A percentile compares a stretch with the other conserved stretches of the same genome.
phyloP scores from a whole-genome alignment of 2,113 vertebrate genomes.

The Chloropsis cyanopogon region DNA sequence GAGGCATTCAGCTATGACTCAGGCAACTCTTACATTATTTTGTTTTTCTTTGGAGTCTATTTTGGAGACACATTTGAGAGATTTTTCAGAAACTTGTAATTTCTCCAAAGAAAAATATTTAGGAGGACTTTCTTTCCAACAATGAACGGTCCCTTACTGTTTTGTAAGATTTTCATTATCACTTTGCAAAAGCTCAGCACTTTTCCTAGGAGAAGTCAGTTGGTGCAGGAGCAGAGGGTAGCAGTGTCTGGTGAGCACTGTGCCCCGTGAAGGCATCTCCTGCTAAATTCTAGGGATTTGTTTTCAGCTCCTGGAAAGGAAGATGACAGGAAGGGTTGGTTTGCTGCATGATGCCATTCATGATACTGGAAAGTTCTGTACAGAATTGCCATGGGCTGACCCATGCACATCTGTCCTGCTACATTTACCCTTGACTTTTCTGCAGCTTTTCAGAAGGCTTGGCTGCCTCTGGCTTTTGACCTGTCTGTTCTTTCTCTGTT shows the following conservation, averaged over 20 bases:
- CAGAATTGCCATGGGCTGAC: neutral
- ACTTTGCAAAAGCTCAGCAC: neutral
- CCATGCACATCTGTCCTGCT: neutral
- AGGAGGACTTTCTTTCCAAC: neutral
- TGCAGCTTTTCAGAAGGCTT: neutral
- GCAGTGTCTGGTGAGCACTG: neutral
- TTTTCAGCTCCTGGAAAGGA: neutral
- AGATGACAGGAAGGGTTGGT: neutral
- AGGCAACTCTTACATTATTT: neutral
- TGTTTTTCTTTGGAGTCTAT: neutral
- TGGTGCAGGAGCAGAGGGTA: neutral
- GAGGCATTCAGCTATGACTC: neutral
- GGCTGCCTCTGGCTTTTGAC: neutral
- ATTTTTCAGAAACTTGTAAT: neutral
- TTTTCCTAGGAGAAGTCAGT: neutral
- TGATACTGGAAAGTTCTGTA: neutral
- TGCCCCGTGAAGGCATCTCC: fast-evolving
- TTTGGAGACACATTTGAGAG: neutral
- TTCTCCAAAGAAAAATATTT: neutral
- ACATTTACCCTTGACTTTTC: neutral
- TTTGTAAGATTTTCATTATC: neutral
- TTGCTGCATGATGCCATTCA: neutral
- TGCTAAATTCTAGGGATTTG: neutral
- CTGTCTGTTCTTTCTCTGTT: neutral
- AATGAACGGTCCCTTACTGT: neutral